Evolutionary conservation across 2,113 vertebrate species (phyloP), one percentile per base, ranked within the genome.

Genomic region (Neodon shergylaensis): DNA sequence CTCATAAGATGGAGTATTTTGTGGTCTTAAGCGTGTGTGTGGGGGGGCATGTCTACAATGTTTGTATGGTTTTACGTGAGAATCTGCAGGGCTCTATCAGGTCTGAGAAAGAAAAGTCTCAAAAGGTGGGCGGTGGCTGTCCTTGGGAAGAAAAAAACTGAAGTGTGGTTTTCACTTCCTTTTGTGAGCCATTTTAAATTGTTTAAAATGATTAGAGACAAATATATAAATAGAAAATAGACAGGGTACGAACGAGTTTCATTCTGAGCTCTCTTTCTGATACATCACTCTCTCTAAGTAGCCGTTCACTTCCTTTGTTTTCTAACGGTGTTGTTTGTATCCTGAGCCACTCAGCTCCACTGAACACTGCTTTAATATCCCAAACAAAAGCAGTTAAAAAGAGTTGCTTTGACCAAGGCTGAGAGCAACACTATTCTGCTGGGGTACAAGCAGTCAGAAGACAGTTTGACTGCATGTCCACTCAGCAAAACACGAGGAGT

Each of bases 271-370:
- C 49, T 89, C 42, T 90, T 36, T 52, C 54, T n/a, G 42, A 79
- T 86, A 61, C 33, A 11, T 39, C 91, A 31, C 52, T 77, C 65
- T 73, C 54, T 76, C 72, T 76, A 33, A 22, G 70, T 19, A 31
- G 63, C 19, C 31, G 82, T 91, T 86, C n/a, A 14, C 78, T 86
- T 88, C 92, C 85, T 90, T 61, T 82, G n/a, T 92, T 87, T 92
- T 87, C 74, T 90, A 81, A 78, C 47, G 39, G 54, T 88, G 86
- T 44, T 61, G 44, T n/a, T 49, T 68, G 52, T n/a, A 44, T 84
- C 33, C 36, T 73, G 19, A 88, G 47, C 44, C 52, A 36, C 47
- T 83, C 16, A 87, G 73, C 33, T 74, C 65, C 33, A 36, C 39
- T 28, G 77, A 21, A 31, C 28, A 14, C 26, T 72, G 70, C 24